A percentile compares a stretch with the other conserved stretches of the same genome.
These are phyloP conservation scores for Biston stratarius DNA, from an alignment of 2,888 invertebrate genomes.

Conservation along the genomic window DNA sequence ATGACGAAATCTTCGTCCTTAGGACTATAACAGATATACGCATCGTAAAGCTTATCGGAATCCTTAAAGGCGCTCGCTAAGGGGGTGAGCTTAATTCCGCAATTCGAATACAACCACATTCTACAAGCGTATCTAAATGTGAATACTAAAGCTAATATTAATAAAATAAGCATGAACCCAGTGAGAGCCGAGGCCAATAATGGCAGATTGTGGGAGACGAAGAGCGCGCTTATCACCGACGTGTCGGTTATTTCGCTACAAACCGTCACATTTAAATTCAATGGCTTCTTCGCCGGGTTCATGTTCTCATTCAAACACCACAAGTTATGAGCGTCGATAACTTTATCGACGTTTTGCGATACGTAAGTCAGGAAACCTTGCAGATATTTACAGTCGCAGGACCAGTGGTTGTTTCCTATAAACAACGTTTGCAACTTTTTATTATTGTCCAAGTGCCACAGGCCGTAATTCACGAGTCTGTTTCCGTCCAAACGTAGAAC, in stretches of 20 bases:
- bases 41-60: constrained; percentile 95
- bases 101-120: constrained; percentile 95
- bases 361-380: constrained; percentile 94
- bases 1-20: constrained; percentile 96
- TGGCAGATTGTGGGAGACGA: constrained; percentile 93
- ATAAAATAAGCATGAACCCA: constrained; percentile 91
- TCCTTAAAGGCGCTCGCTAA: constrained; percentile 91
- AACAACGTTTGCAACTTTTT: constrained; percentile 90
- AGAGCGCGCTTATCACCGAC: constrained; percentile 92
- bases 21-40: constrained; percentile 96
- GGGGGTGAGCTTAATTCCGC: constrained; percentile 93
- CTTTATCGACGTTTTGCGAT: constrained; percentile 91
- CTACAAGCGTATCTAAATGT: constrained; percentile 95
- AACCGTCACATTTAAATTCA: constrained; percentile 94
- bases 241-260: constrained; percentile 94
- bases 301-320: constrained; percentile 92
- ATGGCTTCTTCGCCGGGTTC: constrained; percentile 89
- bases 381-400: constrained; percentile 95
- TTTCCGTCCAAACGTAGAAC: constrained; percentile 95
- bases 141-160: constrained; percentile 92
- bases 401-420: constrained; percentile 94
- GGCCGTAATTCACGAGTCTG: constrained; percentile 91
- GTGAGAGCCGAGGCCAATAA: constrained; percentile 92
- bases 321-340: constrained; percentile 90
- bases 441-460: constrained; percentile 92